phyloP scores from a whole-genome alignment of 2,888 invertebrate species.

The Andricus quercusramuli region DNA sequence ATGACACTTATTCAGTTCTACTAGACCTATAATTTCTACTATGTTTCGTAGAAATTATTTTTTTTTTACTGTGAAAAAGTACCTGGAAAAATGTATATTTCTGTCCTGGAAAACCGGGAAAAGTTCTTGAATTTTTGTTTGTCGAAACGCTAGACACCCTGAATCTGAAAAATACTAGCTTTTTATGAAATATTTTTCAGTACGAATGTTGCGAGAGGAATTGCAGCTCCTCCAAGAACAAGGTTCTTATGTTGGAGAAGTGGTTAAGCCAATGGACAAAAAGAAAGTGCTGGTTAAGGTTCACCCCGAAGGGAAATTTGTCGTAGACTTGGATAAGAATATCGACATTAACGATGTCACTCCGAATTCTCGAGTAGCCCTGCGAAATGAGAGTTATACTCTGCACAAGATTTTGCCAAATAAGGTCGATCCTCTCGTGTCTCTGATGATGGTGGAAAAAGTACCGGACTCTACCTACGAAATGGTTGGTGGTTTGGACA shows the following conservation, averaged over 20 bases:
- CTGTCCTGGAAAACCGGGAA: no score
- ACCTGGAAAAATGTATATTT: no score
- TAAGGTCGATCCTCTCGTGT: conserved; percentile 99
- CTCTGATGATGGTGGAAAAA: conserved; percentile 99
- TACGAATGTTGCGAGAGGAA: conserved; percentile 98
- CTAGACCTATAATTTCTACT: no score
- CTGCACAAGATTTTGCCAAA: conserved; percentile 99
- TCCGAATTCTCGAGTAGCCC: conserved; percentile 97
- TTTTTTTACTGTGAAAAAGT: no score
- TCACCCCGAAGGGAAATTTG: conserved; percentile 99
- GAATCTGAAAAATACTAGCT: background rate
- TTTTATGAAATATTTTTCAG: conserved; percentile 79
- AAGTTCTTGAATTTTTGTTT: no score
- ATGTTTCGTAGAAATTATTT: no score
- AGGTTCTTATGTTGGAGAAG: conserved; percentile 99
- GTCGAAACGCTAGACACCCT: no score
- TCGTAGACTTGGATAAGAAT: conserved; percentile 99
- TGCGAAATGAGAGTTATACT: conserved; percentile 98
- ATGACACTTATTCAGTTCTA: no score
- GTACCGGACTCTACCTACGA: conserved; percentile 99
- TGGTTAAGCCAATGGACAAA: conserved; percentile 99
- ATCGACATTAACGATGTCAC: conserved; percentile 99
- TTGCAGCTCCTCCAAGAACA: conserved; percentile 97
- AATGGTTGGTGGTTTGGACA: conserved; percentile 99
- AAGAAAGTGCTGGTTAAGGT: conserved; percentile 99